phyloP scores from a whole-genome alignment of 2,888 invertebrate species.

The Merodon equestris region DNA sequence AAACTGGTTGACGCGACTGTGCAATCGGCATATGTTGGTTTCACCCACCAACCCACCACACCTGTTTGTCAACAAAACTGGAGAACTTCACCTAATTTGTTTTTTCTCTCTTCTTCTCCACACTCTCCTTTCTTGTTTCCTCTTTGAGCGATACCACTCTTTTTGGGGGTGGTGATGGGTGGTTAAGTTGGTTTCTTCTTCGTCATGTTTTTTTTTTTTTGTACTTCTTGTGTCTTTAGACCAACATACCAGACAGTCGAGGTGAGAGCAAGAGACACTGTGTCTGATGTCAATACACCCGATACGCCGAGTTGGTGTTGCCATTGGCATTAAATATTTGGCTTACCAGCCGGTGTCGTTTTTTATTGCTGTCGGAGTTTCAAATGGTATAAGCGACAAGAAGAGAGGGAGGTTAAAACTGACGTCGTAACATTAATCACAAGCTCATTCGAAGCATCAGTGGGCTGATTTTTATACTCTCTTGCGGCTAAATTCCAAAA shows the following conservation, averaged over 20 bases:
- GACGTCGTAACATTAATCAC: slow-evolving; percentile 57
- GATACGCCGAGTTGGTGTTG: slow-evolving; percentile 29
- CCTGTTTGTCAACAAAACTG: slow-evolving; percentile 32
- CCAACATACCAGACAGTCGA: slow-evolving; percentile 43
- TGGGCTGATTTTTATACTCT: slow-evolving; percentile 13
- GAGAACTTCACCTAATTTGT: slow-evolving; percentile 33
- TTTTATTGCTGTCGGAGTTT: no score
- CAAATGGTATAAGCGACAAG: no score
- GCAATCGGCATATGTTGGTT: no score
- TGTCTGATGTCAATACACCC: slow-evolving; percentile 64
- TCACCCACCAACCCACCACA: slow-evolving; percentile 60
- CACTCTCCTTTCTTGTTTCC: background rate
- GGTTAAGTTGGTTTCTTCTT: slow-evolving; percentile 27
- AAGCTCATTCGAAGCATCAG: slow-evolving; percentile 18
- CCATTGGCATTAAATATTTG: background rate
- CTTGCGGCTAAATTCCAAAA: no score
- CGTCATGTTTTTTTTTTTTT: slow-evolving; percentile 33
- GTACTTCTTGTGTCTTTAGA: slow-evolving; percentile 14
- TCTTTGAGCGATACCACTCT: background rate
- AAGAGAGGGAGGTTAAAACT: slow-evolving; percentile 46
- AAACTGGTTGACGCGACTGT: slow-evolving; percentile 57
- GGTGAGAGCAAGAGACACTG: slow-evolving; percentile 38
- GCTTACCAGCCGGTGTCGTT: no score
- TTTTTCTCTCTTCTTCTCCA: no score
- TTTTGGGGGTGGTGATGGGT: slow-evolving; percentile 34